A percentile compares a stretch with the other conserved stretches of the same genome.
Conservation (phyloP, 2,888 invertebrate species). For the Sceliomorpha sp. region DNA sequence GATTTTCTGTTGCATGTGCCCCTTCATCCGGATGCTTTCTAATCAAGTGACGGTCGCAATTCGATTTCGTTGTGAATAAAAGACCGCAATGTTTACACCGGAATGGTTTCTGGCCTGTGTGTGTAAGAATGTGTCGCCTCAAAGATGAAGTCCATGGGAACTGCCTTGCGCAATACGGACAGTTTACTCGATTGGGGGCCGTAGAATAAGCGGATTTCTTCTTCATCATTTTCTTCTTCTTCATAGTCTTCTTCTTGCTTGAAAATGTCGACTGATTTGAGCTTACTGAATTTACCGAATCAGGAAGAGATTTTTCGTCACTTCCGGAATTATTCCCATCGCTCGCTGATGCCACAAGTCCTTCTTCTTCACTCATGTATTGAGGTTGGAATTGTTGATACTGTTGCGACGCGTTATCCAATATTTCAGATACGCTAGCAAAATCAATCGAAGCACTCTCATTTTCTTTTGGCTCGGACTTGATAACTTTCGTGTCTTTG, state of each 20-base stretch:
- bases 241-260: slow-evolving; percentile 64
- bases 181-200: slow-evolving; percentile 95
- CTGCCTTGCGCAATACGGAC: slow-evolving; percentile 95
- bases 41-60: slow-evolving; percentile 96
- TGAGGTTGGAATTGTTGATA: slow-evolving; percentile 76
- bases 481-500: slow-evolving; percentile 20
- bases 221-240: slow-evolving; percentile 82
- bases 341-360: slow-evolving; percentile 90
- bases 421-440: slow-evolving; percentile 88
- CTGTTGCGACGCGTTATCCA: slow-evolving; percentile 87
- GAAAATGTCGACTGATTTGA: slow-evolving; percentile 62
- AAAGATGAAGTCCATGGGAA: slow-evolving; percentile 98
- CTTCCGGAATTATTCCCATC: slow-evolving; percentile 92
- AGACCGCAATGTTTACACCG: slow-evolving; percentile 96
- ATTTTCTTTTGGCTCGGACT: slow-evolving; percentile 23
- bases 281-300: slow-evolving; percentile 82
- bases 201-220: slow-evolving; percentile 97
- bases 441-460: slow-evolving; percentile 81
- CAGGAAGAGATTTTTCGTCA: slow-evolving; percentile 89
- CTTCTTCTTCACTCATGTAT: slow-evolving; percentile 86
- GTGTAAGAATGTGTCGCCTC: slow-evolving; percentile 96
- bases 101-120: slow-evolving; percentile 98
- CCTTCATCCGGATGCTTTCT: slow-evolving; percentile 89
- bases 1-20: slow-evolving; percentile 75
- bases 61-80: slow-evolving; percentile 97